Evolutionary conservation across 2,888 invertebrate genomes (phyloP).

Genomic region (Drosophila prostipennis): DNA sequence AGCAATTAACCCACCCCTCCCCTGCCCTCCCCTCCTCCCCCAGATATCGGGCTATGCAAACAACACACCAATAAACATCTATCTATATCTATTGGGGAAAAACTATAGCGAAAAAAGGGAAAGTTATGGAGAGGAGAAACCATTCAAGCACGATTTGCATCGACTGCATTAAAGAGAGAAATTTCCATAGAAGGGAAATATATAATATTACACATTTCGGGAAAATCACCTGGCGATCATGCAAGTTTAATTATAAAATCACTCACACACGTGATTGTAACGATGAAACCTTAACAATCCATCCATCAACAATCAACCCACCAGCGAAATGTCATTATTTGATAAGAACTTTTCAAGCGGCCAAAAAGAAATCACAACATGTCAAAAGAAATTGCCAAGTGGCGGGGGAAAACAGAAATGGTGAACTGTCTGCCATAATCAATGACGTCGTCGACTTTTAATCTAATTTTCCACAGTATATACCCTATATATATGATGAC

Average conservation of each 20-base stretch:
- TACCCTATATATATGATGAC: not conserved
- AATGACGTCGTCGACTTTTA: slow-evolving; percentile 15
- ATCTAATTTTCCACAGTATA: slow-evolving; percentile 1
- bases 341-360: slow-evolving; percentile 10
- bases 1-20: slow-evolving; percentile 52
- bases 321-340: not conserved
- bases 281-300: not conserved
- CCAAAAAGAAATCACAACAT: slow-evolving; percentile 1
- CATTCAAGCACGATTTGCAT: slow-evolving; percentile 25
- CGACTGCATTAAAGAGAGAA: slow-evolving; percentile 5
- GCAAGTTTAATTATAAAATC: not conserved
- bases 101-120: slow-evolving; percentile 28
- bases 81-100: not conserved
- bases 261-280: slow-evolving; percentile 7
- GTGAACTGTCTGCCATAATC: slow-evolving; percentile 8
- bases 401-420: not conserved
- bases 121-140: slow-evolving; percentile 25
- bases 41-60: slow-evolving; percentile 24
- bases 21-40: slow-evolving; percentile 7
- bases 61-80: slow-evolving; percentile 12
- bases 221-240: not conserved
- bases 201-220: too few relatives aligned
- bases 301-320: slow-evolving; percentile 16
- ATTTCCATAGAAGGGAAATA: slow-evolving; percentile 7
- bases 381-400: slow-evolving; percentile 2